A percentile compares a stretch with the other conserved stretches of the same genome.
These are phyloP conservation scores for Podarcis cretensis DNA, from an alignment of 2,113 vertebrate genomes.

Conservation along the genomic window DNA sequence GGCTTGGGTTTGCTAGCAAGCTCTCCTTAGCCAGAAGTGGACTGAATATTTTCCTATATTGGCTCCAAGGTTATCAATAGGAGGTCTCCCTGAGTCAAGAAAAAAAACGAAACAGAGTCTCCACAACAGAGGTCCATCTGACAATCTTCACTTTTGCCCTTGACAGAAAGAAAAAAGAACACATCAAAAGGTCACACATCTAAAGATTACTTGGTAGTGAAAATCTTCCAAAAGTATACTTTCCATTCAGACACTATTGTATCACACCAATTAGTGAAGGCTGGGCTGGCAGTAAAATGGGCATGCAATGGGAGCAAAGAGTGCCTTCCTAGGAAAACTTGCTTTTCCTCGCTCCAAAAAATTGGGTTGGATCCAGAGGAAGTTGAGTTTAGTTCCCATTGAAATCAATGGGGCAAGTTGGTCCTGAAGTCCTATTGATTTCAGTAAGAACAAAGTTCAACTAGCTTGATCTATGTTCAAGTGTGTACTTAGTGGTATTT, in stretches of 20 bases:
- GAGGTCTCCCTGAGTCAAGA: neutral
- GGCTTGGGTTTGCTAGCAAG: neutral
- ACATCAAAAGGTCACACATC: neutral
- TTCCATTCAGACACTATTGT: neutral
- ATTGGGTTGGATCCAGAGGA: neutral
- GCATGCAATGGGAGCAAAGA: neutral
- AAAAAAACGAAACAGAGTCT: neutral
- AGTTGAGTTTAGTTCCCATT: no score
- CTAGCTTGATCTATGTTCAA: no score
- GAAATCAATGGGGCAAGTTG: no score
- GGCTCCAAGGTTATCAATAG: neutral
- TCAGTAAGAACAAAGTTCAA: no score
- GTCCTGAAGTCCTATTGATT: no score
- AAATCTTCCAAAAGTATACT: neutral
- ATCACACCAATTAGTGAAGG: neutral
- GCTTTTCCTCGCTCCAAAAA: neutral
- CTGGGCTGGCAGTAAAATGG: neutral
- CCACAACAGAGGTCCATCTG: neutral
- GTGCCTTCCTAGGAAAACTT: neutral
- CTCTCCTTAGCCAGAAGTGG: neutral
- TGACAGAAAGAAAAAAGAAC: neutral
- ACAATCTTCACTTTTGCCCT: neutral
- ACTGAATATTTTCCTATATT: neutral
- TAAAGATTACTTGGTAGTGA: neutral
- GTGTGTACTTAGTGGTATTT: neutral